phyloP scores from a whole-genome alignment of 2,113 vertebrate genomes.

The Nesogale talazaci region DNA sequence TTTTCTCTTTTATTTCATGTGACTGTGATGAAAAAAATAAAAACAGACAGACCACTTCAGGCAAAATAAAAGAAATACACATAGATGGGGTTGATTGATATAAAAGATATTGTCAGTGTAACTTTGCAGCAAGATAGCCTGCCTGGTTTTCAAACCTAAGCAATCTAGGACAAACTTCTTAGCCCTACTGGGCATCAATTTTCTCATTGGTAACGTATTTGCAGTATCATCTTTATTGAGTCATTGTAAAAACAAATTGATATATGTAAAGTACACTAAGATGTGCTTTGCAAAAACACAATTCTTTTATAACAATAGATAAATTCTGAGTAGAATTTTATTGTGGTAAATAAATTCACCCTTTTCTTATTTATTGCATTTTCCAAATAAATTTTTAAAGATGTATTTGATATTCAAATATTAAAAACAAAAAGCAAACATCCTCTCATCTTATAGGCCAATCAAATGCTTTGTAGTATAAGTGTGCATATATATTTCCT shows the following conservation, averaged over 20 bases:
- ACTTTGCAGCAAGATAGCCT: neutral
- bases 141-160: neutral
- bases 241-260: neutral
- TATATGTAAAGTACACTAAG: neutral
- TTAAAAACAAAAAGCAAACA: neutral
- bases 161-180: neutral
- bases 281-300: neutral
- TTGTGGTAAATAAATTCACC: neutral
- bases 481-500: conserved; percentile 56
- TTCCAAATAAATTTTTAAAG: neutral
- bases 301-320: neutral
- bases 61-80: neutral
- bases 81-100: neutral
- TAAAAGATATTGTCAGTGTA: neutral
- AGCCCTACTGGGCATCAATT: neutral
- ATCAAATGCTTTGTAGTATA: neutral
- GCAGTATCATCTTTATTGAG: neutral
- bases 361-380: neutral
- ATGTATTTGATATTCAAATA: neutral
- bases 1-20: neutral
- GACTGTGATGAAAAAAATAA: neutral
- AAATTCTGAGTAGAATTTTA: neutral
- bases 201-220: neutral
- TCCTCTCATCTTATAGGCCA: neutral
- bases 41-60: neutral